Evolutionary conservation across 2,113 vertebrate genomes (phyloP).

Genomic region (Xenotilapia flavipinnis): DNA sequence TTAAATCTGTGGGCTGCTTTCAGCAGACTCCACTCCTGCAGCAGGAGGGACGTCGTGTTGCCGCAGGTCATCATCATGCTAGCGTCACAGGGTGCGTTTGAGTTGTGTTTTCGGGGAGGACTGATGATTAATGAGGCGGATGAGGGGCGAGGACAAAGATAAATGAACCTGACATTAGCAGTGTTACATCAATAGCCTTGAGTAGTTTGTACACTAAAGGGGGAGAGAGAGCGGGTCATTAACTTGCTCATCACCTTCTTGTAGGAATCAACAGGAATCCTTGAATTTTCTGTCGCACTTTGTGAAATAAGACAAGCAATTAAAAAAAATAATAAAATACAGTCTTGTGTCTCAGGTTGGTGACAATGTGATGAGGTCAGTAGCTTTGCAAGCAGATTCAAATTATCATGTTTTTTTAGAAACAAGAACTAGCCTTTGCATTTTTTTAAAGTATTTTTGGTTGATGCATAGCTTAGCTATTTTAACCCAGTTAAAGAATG

Average conservation of each 20-base stretch:
- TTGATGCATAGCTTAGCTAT: not conserved
- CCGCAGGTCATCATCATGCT: not conserved
- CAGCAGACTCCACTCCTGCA: not conserved
- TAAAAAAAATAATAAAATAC: not conserved
- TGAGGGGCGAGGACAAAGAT: conserved; percentile 23
- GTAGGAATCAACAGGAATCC: not conserved
- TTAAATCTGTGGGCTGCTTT: not conserved
- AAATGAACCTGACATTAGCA: not conserved
- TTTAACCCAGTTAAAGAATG: not conserved
- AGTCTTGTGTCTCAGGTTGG: not conserved
- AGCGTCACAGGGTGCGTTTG: not conserved
- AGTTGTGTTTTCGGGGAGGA: not conserved
- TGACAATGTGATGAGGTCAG: not conserved
- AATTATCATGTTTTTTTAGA: not conserved
- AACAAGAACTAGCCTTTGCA: not conserved
- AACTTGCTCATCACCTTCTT: not conserved
- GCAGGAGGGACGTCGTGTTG: not conserved
- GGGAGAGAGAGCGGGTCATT: not conserved
- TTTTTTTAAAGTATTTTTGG: not conserved
- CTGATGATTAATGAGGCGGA: conserved; percentile 41
- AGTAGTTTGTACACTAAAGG: not conserved
- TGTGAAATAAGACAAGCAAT: not conserved
- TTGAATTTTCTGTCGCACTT: not conserved
- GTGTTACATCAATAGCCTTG: not conserved
- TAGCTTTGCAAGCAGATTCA: not conserved